phyloP scores from a whole-genome alignment of 2,888 invertebrate genomes.

The Cheilosia vulpina region DNA sequence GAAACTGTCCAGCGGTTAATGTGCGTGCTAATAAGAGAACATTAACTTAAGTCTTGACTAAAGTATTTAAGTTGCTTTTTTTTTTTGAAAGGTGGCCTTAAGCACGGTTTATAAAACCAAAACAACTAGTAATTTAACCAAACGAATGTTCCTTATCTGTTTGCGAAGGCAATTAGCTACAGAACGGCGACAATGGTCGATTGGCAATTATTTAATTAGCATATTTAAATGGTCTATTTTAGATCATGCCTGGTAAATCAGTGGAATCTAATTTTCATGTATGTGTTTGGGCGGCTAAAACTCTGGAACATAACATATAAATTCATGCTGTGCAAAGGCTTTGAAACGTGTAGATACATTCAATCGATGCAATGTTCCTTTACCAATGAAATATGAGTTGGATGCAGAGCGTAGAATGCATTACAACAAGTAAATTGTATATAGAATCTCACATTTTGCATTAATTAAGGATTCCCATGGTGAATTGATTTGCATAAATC shows the following conservation, averaged over 20 bases:
- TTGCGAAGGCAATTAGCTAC: neutral
- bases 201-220: constrained; percentile 23
- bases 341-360: too few relatives aligned
- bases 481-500: constrained; percentile 11
- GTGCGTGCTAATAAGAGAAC: constrained; percentile 39
- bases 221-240: constrained; percentile 13
- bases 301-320: neutral
- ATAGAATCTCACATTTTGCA: neutral
- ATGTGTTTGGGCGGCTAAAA: neutral
- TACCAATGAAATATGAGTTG: too few relatives aligned
- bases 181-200: neutral
- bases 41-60: constrained; percentile 8
- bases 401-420: neutral
- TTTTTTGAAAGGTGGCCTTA: constrained; percentile 44
- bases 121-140: neutral
- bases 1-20: neutral
- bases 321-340: neutral
- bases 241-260: constrained; percentile 14
- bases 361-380: too few relatives aligned
- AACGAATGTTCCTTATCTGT: neutral
- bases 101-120: constrained; percentile 8
- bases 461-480: constrained; percentile 3
- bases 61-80: neutral
- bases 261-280: constrained; percentile 11
- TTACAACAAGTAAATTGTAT: neutral